These are phyloP conservation scores for Ommatoiulus sabulosus DNA, from an alignment of 2,888 invertebrate species.

Conservation along the genomic window DNA sequence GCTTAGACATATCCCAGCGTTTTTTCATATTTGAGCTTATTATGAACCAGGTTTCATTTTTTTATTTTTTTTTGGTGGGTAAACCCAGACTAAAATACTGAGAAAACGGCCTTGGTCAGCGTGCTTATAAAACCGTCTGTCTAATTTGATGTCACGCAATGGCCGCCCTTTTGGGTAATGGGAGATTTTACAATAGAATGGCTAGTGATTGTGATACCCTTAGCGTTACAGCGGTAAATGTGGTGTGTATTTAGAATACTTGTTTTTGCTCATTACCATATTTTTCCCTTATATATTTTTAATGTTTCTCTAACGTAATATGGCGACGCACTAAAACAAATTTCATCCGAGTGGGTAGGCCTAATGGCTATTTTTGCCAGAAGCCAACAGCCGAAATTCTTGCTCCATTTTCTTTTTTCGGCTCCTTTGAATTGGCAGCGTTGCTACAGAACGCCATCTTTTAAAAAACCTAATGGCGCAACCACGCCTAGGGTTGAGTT, in stretches of 20 bases:
- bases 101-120: neutral
- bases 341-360: neutral
- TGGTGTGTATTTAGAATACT: neutral
- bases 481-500: neutral
- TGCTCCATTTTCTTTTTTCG: constrained; percentile 18
- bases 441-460: neutral
- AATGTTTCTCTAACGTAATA: neutral
- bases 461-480: neutral
- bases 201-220: neutral
- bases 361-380: constrained; percentile 31
- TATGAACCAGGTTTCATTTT: neutral
- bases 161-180: neutral
- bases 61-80: neutral
- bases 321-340: neutral
- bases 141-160: neutral
- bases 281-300: neutral
- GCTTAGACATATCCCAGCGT: neutral
- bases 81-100: constrained; percentile 1
- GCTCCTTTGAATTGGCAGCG: constrained; percentile 19
- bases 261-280: neutral
- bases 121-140: neutral
- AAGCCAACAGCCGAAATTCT: neutral
- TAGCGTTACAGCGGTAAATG: neutral
- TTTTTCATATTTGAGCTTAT: neutral
- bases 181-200: neutral